Base-by-base conservation (phyloP, 2,797 vertebrate species). In the Emys orbicularis region DNA sequence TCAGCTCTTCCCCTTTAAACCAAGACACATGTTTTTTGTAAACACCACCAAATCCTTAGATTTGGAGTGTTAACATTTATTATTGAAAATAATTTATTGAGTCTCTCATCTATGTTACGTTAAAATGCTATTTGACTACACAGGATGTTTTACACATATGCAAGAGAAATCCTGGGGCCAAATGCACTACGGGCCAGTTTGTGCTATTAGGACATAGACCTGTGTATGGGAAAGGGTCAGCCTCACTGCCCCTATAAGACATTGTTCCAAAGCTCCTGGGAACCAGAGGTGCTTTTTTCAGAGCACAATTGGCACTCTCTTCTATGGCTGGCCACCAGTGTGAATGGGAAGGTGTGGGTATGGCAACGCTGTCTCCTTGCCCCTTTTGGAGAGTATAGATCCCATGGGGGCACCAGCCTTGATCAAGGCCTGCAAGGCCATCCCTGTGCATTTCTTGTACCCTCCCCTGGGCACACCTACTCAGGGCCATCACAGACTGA, bases 401-500 rank as follows among this genome's bases (percentile, higher is more conserved):
- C 5, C 68, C 10, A 23, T 72, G 21, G 21, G 37, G 21, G 37
- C 10, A 25, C 9, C 5, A 18, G 37, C 21, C 68, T 41, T 41
- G 37, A 47, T 4, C 44, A 77, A 13, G 2, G 74, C 41, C 49
- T 25, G 27, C 27, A 29, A 77, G 15, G 15, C 13, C 15, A 8
- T 77, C 44, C 74, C 15, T 77, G 27, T 77, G 15, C 27, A 49
- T 31, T 77, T 31, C 74, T 77, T 77, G 44, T 49, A 29, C 34
- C 34, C 4, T 72, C 10, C n/a, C n/a, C n/a, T 23, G 23, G 21
- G 0, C 15, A 37, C 27, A 65, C 0, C 1, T 9, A 4, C 44
- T 80, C 2, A 0, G 27, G 81, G 34, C 1, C 0, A 0, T 0
- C 50, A 25, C 19, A n/a, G 18, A 34, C 79, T n/a, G 34, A 50